phyloP scores from a whole-genome alignment of 53 echinoderm and acorn worm species.

The Mesocentrotus franciscanus region DNA sequence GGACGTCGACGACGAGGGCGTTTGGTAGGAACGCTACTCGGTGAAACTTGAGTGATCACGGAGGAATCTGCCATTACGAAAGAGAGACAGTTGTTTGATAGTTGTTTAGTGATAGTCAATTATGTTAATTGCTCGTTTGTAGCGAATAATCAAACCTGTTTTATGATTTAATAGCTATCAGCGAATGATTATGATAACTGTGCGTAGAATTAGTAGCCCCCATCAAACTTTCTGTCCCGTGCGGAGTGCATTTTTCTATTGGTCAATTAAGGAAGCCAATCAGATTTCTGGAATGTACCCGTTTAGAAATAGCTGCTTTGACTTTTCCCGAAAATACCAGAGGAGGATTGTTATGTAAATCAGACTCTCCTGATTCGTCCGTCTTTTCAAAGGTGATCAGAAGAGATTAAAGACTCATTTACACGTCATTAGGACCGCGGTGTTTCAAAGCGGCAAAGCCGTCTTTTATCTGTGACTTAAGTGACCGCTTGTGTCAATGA shows the following conservation, averaged over 20 bases:
- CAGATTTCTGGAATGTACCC: neutral
- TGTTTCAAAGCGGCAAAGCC: too few species aligned
- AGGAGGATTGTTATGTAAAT: too few species aligned
- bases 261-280: neutral
- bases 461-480: too few species aligned
- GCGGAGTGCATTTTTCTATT: neutral
- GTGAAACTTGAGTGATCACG: slow-evolving; percentile 15
- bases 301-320: too few species aligned
- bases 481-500: too few species aligned
- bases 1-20: slow-evolving; percentile 50
- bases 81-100: too few species aligned
- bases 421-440: too few species aligned
- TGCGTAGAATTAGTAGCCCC: too few species aligned
- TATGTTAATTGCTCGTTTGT: neutral
- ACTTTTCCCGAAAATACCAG: too few species aligned
- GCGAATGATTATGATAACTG: neutral
- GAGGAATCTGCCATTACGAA: slow-evolving; percentile 40
- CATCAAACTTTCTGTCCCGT: neutral
- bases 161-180: neutral
- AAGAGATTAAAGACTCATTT: too few species aligned
- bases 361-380: too few species aligned
- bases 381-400: neutral
- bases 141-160: neutral
- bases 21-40: slow-evolving; percentile 44
- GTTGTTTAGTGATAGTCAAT: too few species aligned